phyloP scores from a whole-genome alignment of 2,888 invertebrate genomes.

The Lycocerus yunnanus region DNA sequence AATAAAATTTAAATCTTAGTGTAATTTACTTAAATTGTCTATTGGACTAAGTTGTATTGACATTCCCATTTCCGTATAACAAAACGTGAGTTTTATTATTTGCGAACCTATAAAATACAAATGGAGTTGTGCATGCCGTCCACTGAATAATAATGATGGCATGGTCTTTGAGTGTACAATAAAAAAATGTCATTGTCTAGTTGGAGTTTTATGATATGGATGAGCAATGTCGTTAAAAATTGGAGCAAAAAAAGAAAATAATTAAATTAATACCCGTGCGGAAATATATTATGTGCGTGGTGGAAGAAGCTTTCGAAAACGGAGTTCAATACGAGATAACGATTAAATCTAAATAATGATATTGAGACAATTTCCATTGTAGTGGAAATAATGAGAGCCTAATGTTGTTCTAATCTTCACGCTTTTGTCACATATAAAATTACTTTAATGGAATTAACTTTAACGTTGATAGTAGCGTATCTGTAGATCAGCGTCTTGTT shows the following conservation, averaged over 20 bases:
- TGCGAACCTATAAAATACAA: constrained; percentile 15
- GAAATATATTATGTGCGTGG: background rate
- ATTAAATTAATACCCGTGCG: background rate
- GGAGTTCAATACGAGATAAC: background rate
- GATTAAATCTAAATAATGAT: background rate
- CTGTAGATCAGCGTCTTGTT: constrained; percentile 10
- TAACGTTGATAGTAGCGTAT: background rate
- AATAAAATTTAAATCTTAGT: background rate
- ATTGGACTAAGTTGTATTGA: constrained; percentile 5
- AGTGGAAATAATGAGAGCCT: background rate
- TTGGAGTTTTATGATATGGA: background rate
- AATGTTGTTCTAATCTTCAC: background rate
- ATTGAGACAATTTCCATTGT: background rate
- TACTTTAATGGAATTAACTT: constrained; percentile 17
- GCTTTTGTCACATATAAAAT: constrained; percentile 5
- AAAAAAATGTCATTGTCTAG: constrained; percentile 6
- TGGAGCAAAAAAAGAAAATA: background rate
- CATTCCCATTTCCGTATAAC: constrained; percentile 8
- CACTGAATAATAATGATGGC: constrained; percentile 16
- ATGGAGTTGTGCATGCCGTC: constrained; percentile 12
- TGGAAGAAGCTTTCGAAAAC: background rate
- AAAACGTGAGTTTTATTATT: constrained; percentile 10
- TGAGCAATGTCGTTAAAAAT: background rate
- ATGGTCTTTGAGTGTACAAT: constrained; percentile 13
- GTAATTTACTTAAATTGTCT: background rate